Evolutionary conservation across 2,797 vertebrate genomes (phyloP).

Genomic region (Xyrichtys novacula): DNA sequence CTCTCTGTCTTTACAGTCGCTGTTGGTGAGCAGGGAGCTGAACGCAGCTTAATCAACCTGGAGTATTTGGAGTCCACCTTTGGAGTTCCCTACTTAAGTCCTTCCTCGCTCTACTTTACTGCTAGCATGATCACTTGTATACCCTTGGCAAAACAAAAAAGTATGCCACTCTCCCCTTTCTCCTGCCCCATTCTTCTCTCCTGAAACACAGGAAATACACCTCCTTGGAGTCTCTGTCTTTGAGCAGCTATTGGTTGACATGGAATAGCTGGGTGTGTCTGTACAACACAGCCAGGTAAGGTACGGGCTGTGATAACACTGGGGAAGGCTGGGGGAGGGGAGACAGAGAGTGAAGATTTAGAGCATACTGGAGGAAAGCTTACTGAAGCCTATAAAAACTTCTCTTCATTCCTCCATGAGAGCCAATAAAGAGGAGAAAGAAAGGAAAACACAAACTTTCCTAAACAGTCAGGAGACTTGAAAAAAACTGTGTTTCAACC

Average conservation of each 20-base stretch:
- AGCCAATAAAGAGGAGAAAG: conserved; percentile 12
- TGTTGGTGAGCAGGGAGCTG: conserved; percentile 34
- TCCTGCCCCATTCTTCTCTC: conserved; percentile 68
- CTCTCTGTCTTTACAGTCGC: conserved; percentile 54
- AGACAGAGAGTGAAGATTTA: conserved; percentile 37
- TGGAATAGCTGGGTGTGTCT: conserved; percentile 81
- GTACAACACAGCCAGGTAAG: conserved; percentile 80
- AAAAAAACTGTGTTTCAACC: conserved; percentile 31
- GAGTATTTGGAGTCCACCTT: conserved; percentile 30
- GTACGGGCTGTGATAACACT: conserved; percentile 54
- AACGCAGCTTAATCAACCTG: conserved; percentile 57
- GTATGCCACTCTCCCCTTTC: conserved; percentile 46
- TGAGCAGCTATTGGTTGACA: conserved; percentile 78
- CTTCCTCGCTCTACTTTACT: conserved; percentile 25
- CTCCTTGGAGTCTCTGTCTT: conserved; percentile 67
- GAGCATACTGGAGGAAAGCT: conserved; percentile 26
- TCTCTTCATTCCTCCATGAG: conserved; percentile 32
- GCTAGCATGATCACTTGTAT: conserved; percentile 26
- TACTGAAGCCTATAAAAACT: conserved; percentile 38
- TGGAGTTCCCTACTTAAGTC: conserved; percentile 31
- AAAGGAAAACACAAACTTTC: conserved; percentile 24
- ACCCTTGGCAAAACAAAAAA: conserved; percentile 28
- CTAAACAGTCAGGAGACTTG: conserved; percentile 1
- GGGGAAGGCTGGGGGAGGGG: conserved; percentile 64
- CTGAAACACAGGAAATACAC: conserved; percentile 84